Evolutionary conservation across 2,888 invertebrate genomes (phyloP).

Genomic region (Chrysolina oricalcia): DNA sequence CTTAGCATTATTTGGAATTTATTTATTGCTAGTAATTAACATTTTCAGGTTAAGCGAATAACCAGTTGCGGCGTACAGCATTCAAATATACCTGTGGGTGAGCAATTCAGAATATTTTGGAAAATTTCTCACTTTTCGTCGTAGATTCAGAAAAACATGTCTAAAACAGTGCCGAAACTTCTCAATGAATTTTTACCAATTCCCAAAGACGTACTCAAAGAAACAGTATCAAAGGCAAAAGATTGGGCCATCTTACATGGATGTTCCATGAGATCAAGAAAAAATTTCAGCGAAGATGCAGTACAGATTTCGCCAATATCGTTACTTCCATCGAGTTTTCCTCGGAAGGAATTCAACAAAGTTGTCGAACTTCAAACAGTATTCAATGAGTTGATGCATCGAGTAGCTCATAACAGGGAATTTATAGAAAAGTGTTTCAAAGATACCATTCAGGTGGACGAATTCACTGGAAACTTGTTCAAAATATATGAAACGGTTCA

Average conservation of each 20-base stretch:
- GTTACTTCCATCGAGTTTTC: constrained; percentile 85
- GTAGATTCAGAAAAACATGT: constrained; percentile 30
- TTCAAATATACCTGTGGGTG: neutral
- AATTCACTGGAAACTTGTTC: constrained; percentile 88
- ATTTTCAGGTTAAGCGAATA: too few species aligned
- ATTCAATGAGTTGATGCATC: constrained; percentile 87
- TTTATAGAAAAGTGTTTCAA: constrained; percentile 83
- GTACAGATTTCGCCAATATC: constrained; percentile 87
- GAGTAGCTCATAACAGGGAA: constrained; percentile 85
- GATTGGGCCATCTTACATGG: constrained; percentile 92
- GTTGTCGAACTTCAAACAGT: constrained; percentile 83
- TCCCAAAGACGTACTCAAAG: constrained; percentile 76
- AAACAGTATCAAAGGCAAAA: constrained; percentile 82
- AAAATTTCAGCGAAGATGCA: constrained; percentile 78
- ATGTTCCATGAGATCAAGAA: constrained; percentile 83
- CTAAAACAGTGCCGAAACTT: constrained; percentile 64
- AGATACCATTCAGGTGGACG: constrained; percentile 89
- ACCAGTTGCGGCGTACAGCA: too few species aligned
- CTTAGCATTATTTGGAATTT: too few species aligned
- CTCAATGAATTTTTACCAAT: constrained; percentile 80
- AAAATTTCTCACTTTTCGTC: too few species aligned
- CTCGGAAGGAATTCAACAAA: constrained; percentile 82
- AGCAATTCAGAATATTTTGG: neutral
- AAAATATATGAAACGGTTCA: constrained; percentile 87
- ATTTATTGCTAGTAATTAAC: too few species aligned